Conservation (phyloP, 2,113 vertebrate genomes). For the Calidris pugnax region DNA sequence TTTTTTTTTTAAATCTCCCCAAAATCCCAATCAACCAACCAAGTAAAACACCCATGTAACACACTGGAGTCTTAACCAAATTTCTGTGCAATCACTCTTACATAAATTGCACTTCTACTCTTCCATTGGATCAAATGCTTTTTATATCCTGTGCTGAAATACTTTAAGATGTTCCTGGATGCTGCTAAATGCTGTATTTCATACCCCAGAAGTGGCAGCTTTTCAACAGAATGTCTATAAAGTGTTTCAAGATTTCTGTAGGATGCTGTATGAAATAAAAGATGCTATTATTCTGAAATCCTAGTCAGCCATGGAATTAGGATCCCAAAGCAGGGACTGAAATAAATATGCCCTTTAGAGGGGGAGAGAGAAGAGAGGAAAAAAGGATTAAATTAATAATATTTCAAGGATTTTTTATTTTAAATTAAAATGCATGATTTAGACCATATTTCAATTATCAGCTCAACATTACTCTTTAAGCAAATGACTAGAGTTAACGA, state of each 20-base stretch:
- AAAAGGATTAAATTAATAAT: constrained; percentile 71
- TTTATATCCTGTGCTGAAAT: background rate
- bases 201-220: background rate
- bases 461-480: constrained; percentile 81
- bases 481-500: constrained; percentile 81
- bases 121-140: background rate
- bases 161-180: background rate
- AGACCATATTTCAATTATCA: constrained; percentile 82
- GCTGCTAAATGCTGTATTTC: background rate
- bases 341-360: constrained; percentile 61
- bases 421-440: constrained; percentile 78
- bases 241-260: constrained; percentile 16
- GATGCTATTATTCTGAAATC: constrained; percentile 39
- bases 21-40: accelerated
- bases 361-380: background rate
- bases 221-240: constrained; percentile 7
- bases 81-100: background rate
- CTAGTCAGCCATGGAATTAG: constrained; percentile 27
- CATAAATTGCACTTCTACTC: background rate
- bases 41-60: background rate
- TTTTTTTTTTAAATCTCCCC: too few relatives aligned
- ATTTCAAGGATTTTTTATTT: constrained; percentile 75
- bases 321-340: constrained; percentile 10
- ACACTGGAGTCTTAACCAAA: background rate
- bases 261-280: background rate